phyloP scores from a whole-genome alignment of 2,888 invertebrate species.

The Apodemia zela region DNA sequence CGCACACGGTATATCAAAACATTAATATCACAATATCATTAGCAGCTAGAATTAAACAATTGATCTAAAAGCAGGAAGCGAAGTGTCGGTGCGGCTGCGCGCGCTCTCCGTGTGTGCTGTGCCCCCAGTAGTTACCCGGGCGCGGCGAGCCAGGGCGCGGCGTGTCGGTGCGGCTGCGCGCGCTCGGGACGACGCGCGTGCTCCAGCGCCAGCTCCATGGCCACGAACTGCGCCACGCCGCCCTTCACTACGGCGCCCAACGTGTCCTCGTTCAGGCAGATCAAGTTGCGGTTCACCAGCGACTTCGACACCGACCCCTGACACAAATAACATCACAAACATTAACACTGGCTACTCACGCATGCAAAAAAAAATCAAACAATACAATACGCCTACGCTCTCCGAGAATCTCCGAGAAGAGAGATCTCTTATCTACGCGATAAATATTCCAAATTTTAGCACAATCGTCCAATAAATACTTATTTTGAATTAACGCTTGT shows the following conservation, averaged over 20 bases:
- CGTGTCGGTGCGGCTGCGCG: slow-evolving; percentile 44
- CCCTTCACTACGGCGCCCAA: slow-evolving; percentile 98
- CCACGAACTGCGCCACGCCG: slow-evolving; percentile 95
- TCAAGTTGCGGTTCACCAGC: slow-evolving; percentile 73
- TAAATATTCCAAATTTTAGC: too few species aligned
- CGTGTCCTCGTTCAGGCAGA: slow-evolving; percentile 95
- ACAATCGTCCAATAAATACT: too few species aligned
- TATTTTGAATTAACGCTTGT: too few species aligned
- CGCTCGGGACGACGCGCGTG: slow-evolving; percentile 83
- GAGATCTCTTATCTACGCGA: too few species aligned
- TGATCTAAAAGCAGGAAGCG: too few species aligned
- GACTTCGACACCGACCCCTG: slow-evolving; percentile 74
- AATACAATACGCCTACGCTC: too few species aligned
- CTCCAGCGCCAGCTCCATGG: slow-evolving; percentile 95
- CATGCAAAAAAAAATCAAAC: too few species aligned
- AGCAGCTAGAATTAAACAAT: too few species aligned
- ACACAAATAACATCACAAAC: background rate
- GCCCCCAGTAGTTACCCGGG: slow-evolving; percentile 36
- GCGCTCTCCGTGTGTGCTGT: slow-evolving; percentile 37
- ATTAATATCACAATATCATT: too few species aligned
- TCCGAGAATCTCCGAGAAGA: too few species aligned
- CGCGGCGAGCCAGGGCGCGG: slow-evolving; percentile 90
- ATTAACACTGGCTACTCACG: too few species aligned
- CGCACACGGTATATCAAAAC: slow-evolving; percentile 16
- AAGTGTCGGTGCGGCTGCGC: slow-evolving; percentile 43